A percentile compares a stretch with the other conserved stretches of the same genome.
Evolutionary conservation across 2,888 invertebrate genomes (phyloP).

Genomic region (Caradrina clavipalpis): DNA sequence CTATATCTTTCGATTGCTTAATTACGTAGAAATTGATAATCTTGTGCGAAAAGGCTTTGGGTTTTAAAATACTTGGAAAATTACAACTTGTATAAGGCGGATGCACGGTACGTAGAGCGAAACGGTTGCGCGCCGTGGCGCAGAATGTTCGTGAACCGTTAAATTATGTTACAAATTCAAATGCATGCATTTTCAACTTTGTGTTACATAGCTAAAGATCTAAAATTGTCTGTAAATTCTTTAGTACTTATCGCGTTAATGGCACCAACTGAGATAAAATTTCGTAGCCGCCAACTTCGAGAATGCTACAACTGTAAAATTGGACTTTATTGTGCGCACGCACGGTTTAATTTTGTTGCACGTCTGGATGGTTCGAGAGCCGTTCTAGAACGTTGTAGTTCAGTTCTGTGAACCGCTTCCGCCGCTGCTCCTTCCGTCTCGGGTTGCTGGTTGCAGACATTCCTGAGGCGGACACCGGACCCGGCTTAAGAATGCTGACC

Average conservation of each 20-base stretch:
- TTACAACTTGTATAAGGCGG: conserved; percentile 83
- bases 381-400: conserved; percentile 66
- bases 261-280: conserved; percentile 65
- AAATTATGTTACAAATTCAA: conserved; percentile 53
- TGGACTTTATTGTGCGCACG: conserved; percentile 45
- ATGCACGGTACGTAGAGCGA: conserved; percentile 89
- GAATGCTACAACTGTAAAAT: conserved; percentile 59
- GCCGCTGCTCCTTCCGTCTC: conserved; percentile 90
- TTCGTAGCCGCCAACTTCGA: conserved; percentile 66
- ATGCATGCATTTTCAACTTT: conserved; percentile 60
- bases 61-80: conserved; percentile 79
- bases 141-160: conserved; percentile 76
- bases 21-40: conserved; percentile 38
- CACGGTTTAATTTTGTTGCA: conserved; percentile 62
- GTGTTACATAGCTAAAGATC: conserved; percentile 17
- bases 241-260: conserved; percentile 62
- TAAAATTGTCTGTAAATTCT: conserved; percentile 37
- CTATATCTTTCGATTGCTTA: conserved; percentile 33
- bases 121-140: conserved; percentile 87
- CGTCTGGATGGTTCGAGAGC: conserved; percentile 51
- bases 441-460: conserved; percentile 88
- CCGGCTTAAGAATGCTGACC: conserved; percentile 85
- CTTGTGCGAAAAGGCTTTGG: conserved; percentile 65
- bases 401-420: conserved; percentile 89
- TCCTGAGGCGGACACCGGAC: conserved; percentile 85